Evolutionary conservation across 2,888 invertebrate species (phyloP).

Genomic region (Dorcus hopei): DNA sequence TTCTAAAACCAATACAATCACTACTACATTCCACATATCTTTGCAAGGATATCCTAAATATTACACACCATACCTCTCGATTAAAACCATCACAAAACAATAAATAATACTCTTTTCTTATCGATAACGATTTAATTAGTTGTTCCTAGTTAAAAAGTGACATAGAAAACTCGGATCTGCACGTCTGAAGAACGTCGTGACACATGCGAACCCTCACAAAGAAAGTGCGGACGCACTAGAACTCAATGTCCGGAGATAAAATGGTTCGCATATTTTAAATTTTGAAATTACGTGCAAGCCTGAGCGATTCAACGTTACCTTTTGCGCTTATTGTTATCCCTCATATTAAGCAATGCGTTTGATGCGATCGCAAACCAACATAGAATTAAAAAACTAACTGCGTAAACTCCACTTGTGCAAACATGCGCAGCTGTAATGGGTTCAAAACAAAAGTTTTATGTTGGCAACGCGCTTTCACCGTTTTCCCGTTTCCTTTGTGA

Average conservation of each 20-base stretch:
- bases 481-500: no score
- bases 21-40: conserved; percentile 10
- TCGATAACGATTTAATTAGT: no score
- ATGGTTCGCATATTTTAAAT: conserved; percentile 6
- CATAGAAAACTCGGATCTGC: no score
- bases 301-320: conserved; percentile 8
- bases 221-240: conserved; percentile 6
- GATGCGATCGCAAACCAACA: not conserved
- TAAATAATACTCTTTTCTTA: no score
- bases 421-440: not conserved
- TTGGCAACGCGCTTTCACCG: conserved; percentile 1
- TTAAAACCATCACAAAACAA: not conserved
- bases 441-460: conserved; percentile 12
- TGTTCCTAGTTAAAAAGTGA: no score
- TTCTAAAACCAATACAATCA: not conserved
- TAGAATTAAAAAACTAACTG: not conserved
- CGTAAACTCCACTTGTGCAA: conserved; percentile 1
- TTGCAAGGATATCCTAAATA: not conserved
- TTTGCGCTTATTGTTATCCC: conserved; percentile 16
- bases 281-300: not conserved
- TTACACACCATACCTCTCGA: not conserved
- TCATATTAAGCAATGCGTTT: conserved; percentile 1
- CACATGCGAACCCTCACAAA: not conserved
- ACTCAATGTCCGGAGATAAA: conserved; percentile 6
- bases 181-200: no score